Base-by-base conservation (phyloP, 2,113 vertebrate species). In the Galbula dea region DNA sequence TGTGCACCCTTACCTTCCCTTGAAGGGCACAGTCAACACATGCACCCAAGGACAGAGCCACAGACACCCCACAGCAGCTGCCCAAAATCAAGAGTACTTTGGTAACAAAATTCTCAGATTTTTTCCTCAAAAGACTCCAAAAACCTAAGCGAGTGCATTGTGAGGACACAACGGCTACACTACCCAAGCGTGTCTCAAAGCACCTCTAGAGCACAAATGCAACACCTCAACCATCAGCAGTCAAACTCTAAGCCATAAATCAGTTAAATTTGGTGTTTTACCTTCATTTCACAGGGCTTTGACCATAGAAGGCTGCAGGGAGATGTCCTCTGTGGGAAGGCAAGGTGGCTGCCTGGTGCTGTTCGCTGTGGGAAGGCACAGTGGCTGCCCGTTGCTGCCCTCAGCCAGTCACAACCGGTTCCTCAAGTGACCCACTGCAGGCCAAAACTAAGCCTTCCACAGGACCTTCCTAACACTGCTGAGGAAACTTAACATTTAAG, bases 21-120 rank as follows among this genome's bases (percentile, higher is more conserved):
- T 0, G 15, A 73, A 76, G 65, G n/a, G 14, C 37, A 51, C 2
- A 0, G 45, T 5, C 19, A 36, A 39, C 0, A 0, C 15, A 34
- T 1, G 10, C 8, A 39, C 18, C 30, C 52, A 51, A 46, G 21
- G 18, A 45, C 0, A 1, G 46, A 73, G 18, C 7, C 26, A n/a
- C 29, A 48, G 2, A 6, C n/a, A 52, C 7, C 14, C 36, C 2
- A 1, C 1, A 27, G 30, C 0, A 0, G 11, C 36, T 43, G 8
- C 9, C 10, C 24, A 41, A 78, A 75, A 34, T 32, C 4, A 0
- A 3, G 21, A 86, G 21, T 18, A 1, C 37, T 83, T 30, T 23
- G 14, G 37, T 7, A 63, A 15, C 1, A 2, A 72, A 69, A 89
- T 73, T 66, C 22, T 81, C 19, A 2, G 1, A 3, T 9, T 29